Conservation (phyloP, 2,888 invertebrate species). For the Zhuqinia jingwanae region DNA sequence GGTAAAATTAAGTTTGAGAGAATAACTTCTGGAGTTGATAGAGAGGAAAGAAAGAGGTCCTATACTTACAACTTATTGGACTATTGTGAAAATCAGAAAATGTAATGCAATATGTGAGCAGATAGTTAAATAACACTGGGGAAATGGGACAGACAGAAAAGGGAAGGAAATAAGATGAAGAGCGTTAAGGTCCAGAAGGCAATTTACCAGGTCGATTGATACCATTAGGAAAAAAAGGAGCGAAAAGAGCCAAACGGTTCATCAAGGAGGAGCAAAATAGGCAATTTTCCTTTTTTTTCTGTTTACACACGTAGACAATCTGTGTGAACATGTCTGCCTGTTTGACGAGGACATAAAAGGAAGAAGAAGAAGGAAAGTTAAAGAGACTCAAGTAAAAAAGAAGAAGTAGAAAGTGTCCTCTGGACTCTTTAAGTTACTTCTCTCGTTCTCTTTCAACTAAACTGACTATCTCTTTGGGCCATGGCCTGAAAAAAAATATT, state of each 20-base stretch:
- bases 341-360: neutral
- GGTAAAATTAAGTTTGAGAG: conserved; percentile 59
- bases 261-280: conserved; percentile 60
- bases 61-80: conserved; percentile 10
- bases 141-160: neutral
- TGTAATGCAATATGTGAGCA: conserved; percentile 20
- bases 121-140: conserved; percentile 30
- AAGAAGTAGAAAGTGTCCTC: neutral
- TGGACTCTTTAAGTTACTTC: too few species aligned
- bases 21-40: neutral
- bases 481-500: too few species aligned
- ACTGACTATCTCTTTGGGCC: conserved; percentile 1
- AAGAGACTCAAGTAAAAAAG: neutral
- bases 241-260: conserved; percentile 49
- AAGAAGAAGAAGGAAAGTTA: conserved; percentile 14
- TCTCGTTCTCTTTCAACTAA: neutral
- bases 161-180: neutral
- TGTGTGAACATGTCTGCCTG: conserved; percentile 32
- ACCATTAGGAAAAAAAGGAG: conserved; percentile 34
- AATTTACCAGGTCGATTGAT: conserved; percentile 66
- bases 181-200: conserved; percentile 51
- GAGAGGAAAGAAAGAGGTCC: neutral
- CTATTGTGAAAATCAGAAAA: conserved; percentile 8
- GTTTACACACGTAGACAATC: conserved; percentile 56
- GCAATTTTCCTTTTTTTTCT: conserved; percentile 62